Conservation (phyloP, 2,888 invertebrate species). For the Chrysolina oricalcia region DNA sequence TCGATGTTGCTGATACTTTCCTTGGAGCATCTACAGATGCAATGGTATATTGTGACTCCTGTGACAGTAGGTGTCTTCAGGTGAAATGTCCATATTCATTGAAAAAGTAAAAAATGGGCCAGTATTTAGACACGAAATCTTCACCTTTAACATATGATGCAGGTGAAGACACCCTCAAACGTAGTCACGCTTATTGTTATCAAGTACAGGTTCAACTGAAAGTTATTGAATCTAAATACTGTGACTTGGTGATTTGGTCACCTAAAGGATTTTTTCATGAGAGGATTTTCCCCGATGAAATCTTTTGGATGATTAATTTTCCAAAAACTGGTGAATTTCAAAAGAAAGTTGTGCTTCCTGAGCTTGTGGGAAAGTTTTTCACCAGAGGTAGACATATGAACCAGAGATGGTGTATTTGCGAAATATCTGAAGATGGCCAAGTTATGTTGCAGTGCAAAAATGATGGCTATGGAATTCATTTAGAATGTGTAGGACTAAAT, state of each 20-base stretch:
- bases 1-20: too few species aligned
- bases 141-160: too few species aligned
- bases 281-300: slow-evolving; percentile 31
- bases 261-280: slow-evolving; percentile 34
- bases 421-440: slow-evolving; percentile 47
- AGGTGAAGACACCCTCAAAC: too few species aligned
- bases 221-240: slow-evolving; percentile 31
- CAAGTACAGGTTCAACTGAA: slow-evolving; percentile 47
- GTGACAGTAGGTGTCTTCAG: too few species aligned
- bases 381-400: slow-evolving; percentile 26
- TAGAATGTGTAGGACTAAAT: slow-evolving; percentile 75
- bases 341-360: slow-evolving; percentile 40
- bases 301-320: slow-evolving; percentile 37
- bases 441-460: slow-evolving; percentile 86
- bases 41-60: too few species aligned
- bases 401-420: slow-evolving; percentile 42
- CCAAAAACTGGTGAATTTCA: slow-evolving; percentile 31
- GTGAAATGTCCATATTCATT: too few species aligned
- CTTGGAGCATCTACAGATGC: too few species aligned
- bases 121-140: too few species aligned
- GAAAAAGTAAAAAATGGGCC: too few species aligned
- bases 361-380: slow-evolving; percentile 42
- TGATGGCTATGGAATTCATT: too few species aligned
- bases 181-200: slow-evolving; percentile 40
- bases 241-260: slow-evolving; percentile 48